Evolutionary conservation across 2,888 invertebrate genomes (phyloP), one percentile per base, ranked within the genome.

Genomic region (Plutella xylostella): DNA sequence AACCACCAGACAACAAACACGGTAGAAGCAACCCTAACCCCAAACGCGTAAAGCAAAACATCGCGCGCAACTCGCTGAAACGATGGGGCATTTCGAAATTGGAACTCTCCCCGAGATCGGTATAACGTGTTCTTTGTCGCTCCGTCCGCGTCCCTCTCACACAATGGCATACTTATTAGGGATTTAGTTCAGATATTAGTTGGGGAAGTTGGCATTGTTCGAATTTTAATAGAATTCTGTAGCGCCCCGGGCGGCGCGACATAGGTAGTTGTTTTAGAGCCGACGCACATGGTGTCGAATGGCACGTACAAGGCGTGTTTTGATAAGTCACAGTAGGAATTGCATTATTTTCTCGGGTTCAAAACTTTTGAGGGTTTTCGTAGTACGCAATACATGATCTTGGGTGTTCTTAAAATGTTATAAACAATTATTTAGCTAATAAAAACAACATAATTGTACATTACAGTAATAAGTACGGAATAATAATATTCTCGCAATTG

Each of bases 91-190:
- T 51, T 51, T 48, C 12, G 19, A 22, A 43, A 46, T 45, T 46
- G 31, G 38, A 42, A 22, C 33, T 50, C n/a, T 55, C 53, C 54
- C 58, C 58, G 71, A 74, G 76, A 82, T 82, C 78, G 80, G 65
- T 78, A 78, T 83, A 80, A 83, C 80, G 74, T 78, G 80, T 77
- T 79, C 82, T 83, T 83, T 82, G 82, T 80, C 69, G 78, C 69
- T 72, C 40, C 72, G 63, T 69, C 74, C 74, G 68, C 74, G 77
- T 79, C 83, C 75, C 83, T 82, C 80, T 79, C 82, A 72, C 72
- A 80, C 83, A 82, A 82, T 82, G 80, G 83, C 80, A 80, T 82
- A 83, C 83, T 83, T 83, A 83, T 83, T 82, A 83, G 83, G 82
- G 83, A 82, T 82, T 82, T 82, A 82, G 82, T 82, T 77, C 83